A percentile compares a stretch with the other conserved stretches of the same genome.
These are phyloP conservation scores for Spheniscus humboldti DNA, from an alignment of 2,797 vertebrate species.

Conservation along the genomic window DNA sequence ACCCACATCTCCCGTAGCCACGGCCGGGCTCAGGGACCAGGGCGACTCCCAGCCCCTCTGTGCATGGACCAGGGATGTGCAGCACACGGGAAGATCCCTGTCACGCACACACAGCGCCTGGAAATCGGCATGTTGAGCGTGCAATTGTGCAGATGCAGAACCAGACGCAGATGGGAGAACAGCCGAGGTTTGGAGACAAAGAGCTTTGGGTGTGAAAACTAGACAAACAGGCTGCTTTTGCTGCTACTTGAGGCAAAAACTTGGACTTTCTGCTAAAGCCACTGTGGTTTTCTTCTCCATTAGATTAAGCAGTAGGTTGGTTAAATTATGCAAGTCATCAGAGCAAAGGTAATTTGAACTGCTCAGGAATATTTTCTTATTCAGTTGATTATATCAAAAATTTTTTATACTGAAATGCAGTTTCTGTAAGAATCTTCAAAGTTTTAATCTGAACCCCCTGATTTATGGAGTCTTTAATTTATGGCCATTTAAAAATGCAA, in stretches of 20 bases:
- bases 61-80: accelerated
- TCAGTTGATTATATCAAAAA: background rate
- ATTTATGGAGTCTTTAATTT: background rate
- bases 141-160: background rate
- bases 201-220: background rate
- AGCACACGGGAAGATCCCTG: background rate
- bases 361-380: background rate
- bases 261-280: background rate
- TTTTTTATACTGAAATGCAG: background rate
- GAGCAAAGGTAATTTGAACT: background rate
- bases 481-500: background rate
- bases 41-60: background rate
- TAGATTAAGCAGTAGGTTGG: background rate
- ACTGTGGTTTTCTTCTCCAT: background rate
- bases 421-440: background rate
- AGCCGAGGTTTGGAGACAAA: background rate
- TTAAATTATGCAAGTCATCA: background rate
- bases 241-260: background rate
- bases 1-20: accelerated
- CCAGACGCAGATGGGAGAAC: background rate
- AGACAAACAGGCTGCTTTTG: background rate
- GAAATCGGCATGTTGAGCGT: accelerated
- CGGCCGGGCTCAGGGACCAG: accelerated
- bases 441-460: background rate
- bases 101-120: background rate